Base-by-base conservation (phyloP, 2,888 invertebrate genomes). In the Catonia carolina region DNA sequence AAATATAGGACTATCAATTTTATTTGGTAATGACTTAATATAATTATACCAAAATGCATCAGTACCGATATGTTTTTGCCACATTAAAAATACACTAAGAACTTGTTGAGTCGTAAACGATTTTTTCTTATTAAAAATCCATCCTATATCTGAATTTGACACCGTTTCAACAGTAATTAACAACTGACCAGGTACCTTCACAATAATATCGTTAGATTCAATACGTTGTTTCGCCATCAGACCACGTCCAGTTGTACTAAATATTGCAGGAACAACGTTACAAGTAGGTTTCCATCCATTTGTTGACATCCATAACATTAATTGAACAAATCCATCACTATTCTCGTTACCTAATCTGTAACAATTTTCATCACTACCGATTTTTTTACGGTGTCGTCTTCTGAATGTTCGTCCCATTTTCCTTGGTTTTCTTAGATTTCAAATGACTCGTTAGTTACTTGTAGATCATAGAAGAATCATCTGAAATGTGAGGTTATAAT, bases 21-120 rank as follows among this genome's bases (percentile, higher is more conserved):
- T 6, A 7, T 69, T 67, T 1, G 91, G 91, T 62, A 92, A 74
- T 60, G 83, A 82, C 61, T 80, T 73, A 55, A 91, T 71, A 68
- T 90, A 92, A 48, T 77, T 70, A 65, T 73, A 70, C 81, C 84
- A 85, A 53, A 72, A 70, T 0, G 85, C 83, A 18, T 73, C 63
- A 7, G 67, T 64, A 35, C 72, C 74, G 66, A 81, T 75, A 65
- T 82, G 78, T 64, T 75, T 80, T 69, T 90, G 84, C 69, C 80
- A 80, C 39, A 84, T 70, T 33, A 95, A 71, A 74, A 87, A 94
- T 59, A 85, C 74, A 4, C 87, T 80, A 63, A 94, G 72, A 20
- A 89, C 72, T 60, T 86, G 82, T 66, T 90, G 89, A 63, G 87
- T 82, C 56, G 79, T 74, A 57, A 63, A 74, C 59, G 18, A 56